Conservation (phyloP, 2,888 invertebrate genomes). For the Trichogramma dendrolimi region DNA sequence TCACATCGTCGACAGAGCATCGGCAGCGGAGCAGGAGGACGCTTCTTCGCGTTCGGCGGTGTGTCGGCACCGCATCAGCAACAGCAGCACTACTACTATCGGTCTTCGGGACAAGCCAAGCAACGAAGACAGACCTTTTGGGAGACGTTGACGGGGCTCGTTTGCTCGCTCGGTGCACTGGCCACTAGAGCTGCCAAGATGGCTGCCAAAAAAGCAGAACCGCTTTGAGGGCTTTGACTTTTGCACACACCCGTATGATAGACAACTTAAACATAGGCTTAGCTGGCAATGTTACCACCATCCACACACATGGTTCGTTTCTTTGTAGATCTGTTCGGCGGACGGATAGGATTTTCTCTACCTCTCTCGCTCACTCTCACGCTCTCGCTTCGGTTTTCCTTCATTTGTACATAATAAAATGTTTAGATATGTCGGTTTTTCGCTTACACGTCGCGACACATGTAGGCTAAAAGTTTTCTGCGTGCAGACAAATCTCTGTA, state of each 20-base stretch:
- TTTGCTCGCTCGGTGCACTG: constrained; percentile 52
- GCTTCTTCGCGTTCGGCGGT: constrained; percentile 7
- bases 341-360: neutral
- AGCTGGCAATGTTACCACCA: too few species aligned
- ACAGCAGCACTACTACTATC: constrained; percentile 31
- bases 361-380: neutral
- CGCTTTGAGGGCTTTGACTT: constrained; percentile 35
- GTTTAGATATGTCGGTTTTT: too few species aligned
- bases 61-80: constrained; percentile 3
- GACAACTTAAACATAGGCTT: too few species aligned
- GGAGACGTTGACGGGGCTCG: constrained; percentile 52
- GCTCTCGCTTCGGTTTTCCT: neutral
- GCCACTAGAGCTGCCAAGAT: constrained; percentile 50
- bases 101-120: constrained; percentile 22
- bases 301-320: too few species aligned
- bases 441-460: too few species aligned
- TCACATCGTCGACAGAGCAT: neutral
- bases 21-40: neutral
- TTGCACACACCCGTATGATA: too few species aligned
- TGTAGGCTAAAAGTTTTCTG: constrained; percentile 2
- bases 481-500: constrained; percentile 8
- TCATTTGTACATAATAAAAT: too few species aligned
- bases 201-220: constrained; percentile 43
- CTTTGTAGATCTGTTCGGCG: neutral
- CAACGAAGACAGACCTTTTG: constrained; percentile 43